Evolutionary conservation across 2,888 invertebrate species (phyloP), one percentile per base, ranked within the genome.

Genomic region (Schizotus pectinicornis): DNA sequence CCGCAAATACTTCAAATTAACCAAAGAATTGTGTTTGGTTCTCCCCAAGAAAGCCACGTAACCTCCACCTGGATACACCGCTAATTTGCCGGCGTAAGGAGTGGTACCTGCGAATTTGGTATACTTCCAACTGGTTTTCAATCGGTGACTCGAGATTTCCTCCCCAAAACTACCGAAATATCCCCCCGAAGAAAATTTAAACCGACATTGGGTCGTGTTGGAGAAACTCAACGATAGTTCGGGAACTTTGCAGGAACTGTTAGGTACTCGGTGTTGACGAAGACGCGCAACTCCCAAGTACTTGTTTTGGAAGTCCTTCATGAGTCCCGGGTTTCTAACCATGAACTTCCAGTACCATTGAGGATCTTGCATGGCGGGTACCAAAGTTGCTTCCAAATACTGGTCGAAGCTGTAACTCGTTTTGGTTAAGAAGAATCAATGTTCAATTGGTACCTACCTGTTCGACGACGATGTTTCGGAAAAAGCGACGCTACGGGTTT

Each of bases 321-420:
- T 71, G 59, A 69, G 61, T 22, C 75, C 75, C 3, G 74, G 68
- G 32, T 68, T 66, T 0, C 68, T 55, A 7, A 62, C 55, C 7
- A 68, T 49, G 50, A 60, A 73, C 31, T 60, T 66, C 8, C 65
- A 70, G 49, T 75, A 75, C 74, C 74, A 76, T n/a, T 65, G 63
- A 1, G 38, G 50, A 1, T 70, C 62, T 43, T 75, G 75, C 33
- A 71, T 45, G 6, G 65, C 61, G 3, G 59, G 59, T 5, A 74
- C 59, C 1, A 74, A 52, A 5, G 68, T 67, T 0, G 54, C 31
- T 11, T 59, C 43, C n/a, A 71, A 11, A 53, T 69, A 73, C 7
- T 52, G 43, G 43, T 64, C 47, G 5, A 72, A 61, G 7, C 71
- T 73, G 47, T n/a, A 70, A 66, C n/a, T n/a, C n/a, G 30, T 35